Evolutionary conservation across 2,888 invertebrate species (phyloP).

Genomic region (Tetragnatha montana): DNA sequence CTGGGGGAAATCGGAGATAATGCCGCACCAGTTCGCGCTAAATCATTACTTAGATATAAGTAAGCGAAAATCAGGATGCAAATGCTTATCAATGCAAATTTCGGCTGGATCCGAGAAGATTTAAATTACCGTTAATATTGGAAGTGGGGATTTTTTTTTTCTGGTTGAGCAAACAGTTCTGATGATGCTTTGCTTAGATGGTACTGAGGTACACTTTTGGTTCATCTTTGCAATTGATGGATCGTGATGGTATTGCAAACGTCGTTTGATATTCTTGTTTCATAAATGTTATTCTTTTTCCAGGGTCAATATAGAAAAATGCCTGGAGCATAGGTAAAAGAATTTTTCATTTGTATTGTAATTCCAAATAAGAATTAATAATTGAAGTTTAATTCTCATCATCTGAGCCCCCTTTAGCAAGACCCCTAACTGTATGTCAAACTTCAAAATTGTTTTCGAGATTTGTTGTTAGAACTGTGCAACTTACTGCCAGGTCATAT

Average conservation of each 20-base stretch:
- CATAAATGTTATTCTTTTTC: too few relatives aligned
- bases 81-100: slow-evolving; percentile 52
- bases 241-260: neutral
- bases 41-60: neutral
- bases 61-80: neutral
- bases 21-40: neutral
- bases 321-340: too few relatives aligned
- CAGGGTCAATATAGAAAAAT: too few relatives aligned
- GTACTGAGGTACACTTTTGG: neutral
- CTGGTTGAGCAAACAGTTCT: neutral
- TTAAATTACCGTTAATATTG: slow-evolving; percentile 9
- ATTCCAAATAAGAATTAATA: too few relatives aligned
- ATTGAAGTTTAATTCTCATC: too few relatives aligned
- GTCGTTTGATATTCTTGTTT: too few relatives aligned
- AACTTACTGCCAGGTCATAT: too few relatives aligned
- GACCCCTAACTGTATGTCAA: too few relatives aligned
- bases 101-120: slow-evolving; percentile 2
- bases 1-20: neutral
- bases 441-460: too few relatives aligned
- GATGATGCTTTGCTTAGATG: neutral
- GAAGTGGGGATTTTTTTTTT: neutral
- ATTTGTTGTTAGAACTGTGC: too few relatives aligned
- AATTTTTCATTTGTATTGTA: too few relatives aligned
- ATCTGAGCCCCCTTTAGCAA: too few relatives aligned
- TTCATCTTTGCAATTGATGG: neutral